Base-by-base conservation (phyloP, 2,888 invertebrate species). In the Proisotoma minuta region DNA sequence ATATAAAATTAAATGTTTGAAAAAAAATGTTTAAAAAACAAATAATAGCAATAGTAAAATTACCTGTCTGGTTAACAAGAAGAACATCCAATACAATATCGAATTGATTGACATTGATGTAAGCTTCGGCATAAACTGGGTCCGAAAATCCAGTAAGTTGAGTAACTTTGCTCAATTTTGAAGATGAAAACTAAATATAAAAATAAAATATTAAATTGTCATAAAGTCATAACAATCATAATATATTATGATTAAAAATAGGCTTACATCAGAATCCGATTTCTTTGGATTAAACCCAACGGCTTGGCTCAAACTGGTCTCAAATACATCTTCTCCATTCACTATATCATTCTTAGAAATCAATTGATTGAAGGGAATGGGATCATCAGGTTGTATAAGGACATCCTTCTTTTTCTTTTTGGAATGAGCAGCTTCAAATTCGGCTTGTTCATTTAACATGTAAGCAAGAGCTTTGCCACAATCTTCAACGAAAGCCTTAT, bases 61-160 rank as follows among this genome's bases (percentile, higher is more conserved):
- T 63, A 86, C 86, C 86, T 15, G 99, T 99, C 82, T 99, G 99
- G 80, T 99, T 99, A 27, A 97, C 96, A 71, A 99, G 88, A 26
- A 99, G 84, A 43, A 99, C 97, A 79, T 99, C 99, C 48, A 99
- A 83, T 49, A 98, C 97, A 74, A 98, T 97, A 78, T 98, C 98
- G 81, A 96, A 97, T 78, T 96, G 96, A 80, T 96, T 96, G 73
- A 99, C 98, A 78, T 98, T 89, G 1, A 99, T 98, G 76, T 98
- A 93, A n/a, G 99, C 98, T 81, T 99, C 99, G 0, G 99, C 94
- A 79, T 99, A 99, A 65, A 99, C 97, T 0, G 99, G 98, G 82
- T 99, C 99, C 0, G 96, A 96, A 81, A 98, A 98, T 15, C 98
- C 99, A 2, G 99, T 98, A 75, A 99, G 82, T 79, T 99, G 99